phyloP scores from a whole-genome alignment of 2,113 vertebrate genomes.

The Cathartes aura region DNA sequence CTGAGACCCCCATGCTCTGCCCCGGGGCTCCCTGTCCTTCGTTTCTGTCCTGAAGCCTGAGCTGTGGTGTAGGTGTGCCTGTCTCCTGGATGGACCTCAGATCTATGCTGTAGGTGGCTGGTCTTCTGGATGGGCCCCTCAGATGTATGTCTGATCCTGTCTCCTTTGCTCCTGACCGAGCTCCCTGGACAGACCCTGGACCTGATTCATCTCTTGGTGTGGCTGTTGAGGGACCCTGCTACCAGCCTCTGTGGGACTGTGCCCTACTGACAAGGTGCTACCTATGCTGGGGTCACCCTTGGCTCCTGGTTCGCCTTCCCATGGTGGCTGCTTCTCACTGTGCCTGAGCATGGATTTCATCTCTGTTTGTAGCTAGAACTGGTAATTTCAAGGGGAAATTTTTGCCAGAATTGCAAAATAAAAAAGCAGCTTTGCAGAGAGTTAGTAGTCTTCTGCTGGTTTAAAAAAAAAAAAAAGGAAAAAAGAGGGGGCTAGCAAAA shows the following conservation, averaged over 20 bases:
- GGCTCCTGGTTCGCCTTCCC: not conserved
- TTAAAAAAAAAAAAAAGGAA: not conserved
- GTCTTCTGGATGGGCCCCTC: not conserved
- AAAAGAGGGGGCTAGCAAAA: not conserved
- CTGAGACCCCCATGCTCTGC: not conserved
- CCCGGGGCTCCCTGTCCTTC: not conserved
- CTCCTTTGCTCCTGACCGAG: not conserved
- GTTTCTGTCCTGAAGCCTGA: not conserved
- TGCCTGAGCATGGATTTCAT: not conserved
- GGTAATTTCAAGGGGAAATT: not conserved
- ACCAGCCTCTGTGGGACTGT: fast-evolving
- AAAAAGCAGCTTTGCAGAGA: not conserved
- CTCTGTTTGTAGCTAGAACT: not conserved
- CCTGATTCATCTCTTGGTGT: not conserved
- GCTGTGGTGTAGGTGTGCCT: not conserved
- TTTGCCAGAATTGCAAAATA: not conserved
- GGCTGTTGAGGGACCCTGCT: not conserved
- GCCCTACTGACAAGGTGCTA: too few relatives aligned
- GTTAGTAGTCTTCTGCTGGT: not conserved
- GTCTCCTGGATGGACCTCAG: not conserved
- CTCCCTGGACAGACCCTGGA: too few relatives aligned
- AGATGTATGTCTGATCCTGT: not conserved
- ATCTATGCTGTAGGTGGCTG: not conserved
- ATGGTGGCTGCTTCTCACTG: not conserved
- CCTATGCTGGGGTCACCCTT: not conserved